Conservation (phyloP, 2,888 invertebrate species). For the Penaeus monodon region DNA sequence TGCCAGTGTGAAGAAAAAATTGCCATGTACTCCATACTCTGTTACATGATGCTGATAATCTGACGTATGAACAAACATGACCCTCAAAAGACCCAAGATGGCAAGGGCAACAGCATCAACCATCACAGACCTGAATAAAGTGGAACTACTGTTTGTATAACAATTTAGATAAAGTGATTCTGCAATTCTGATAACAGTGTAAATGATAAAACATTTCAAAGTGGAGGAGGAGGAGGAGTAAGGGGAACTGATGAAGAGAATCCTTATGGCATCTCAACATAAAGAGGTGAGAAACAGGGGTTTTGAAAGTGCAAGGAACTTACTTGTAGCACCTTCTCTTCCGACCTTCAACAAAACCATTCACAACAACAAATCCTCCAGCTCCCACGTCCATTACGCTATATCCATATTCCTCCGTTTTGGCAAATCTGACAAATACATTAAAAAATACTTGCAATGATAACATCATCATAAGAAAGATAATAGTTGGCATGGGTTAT, state of each 20-base stretch:
- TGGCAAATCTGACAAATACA: conserved; percentile 77
- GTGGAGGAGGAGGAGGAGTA: no score
- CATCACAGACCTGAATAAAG: conserved; percentile 18
- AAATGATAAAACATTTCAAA: no score
- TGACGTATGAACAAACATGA: conserved; percentile 72
- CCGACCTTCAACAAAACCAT: conserved; percentile 73
- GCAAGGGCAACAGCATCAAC: conserved; percentile 68
- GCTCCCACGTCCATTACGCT: conserved; percentile 97
- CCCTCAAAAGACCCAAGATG: conserved; percentile 70
- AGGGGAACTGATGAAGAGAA: no score
- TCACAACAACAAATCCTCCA: conserved; percentile 85
- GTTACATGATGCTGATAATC: conserved; percentile 89
- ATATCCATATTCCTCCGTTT: conserved; percentile 87
- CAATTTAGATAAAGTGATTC: not conserved
- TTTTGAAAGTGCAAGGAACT: not conserved
- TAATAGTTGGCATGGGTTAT: not conserved
- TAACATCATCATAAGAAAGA: not conserved
- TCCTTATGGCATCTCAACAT: not conserved
- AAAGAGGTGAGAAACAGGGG: not conserved
- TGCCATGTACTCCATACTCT: conserved; percentile 98
- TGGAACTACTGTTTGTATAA: no score
- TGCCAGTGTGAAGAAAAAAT: conserved; percentile 96
- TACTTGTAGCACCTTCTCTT: conserved; percentile 10
- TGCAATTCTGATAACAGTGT: no score
- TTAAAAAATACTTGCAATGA: not conserved